phyloP scores from a whole-genome alignment of 2,888 invertebrate species.

The Harmothoe impar region DNA sequence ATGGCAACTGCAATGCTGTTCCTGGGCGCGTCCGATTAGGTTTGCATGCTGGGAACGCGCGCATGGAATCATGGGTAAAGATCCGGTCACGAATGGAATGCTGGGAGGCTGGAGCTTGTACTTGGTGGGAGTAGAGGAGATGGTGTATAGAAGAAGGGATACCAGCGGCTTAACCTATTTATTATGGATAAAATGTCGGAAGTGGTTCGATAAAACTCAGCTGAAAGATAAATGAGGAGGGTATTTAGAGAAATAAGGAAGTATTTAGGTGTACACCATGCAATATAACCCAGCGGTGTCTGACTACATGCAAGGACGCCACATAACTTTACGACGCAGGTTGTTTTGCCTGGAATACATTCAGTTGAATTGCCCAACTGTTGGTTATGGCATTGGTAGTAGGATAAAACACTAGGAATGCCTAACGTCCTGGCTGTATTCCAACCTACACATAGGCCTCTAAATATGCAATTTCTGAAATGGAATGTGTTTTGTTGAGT shows the following conservation, averaged over 20 bases:
- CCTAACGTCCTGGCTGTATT: no score
- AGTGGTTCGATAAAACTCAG: background rate
- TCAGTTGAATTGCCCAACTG: no score
- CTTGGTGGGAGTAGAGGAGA: background rate
- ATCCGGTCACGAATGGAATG: conserved; percentile 16
- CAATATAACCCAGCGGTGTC: background rate
- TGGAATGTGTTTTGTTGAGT: no score
- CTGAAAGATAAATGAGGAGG: background rate
- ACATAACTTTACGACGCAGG: no score
- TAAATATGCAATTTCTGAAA: no score
- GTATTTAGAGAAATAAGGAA: conserved; percentile 16
- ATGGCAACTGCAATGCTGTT: conserved; percentile 38
- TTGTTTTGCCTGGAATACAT: no score
- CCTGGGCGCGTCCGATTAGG: conserved; percentile 24
- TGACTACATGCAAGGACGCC: no score
- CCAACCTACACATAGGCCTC: no score
- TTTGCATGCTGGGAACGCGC: conserved; percentile 24
- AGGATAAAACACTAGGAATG: no score
- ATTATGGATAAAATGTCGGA: conserved; percentile 30
- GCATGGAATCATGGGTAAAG: conserved; percentile 24
- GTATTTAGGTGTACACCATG: conserved; percentile 8
- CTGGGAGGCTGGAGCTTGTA: background rate
- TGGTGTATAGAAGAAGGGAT: background rate
- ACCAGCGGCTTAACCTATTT: conserved; percentile 12
- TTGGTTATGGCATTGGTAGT: no score